These are phyloP conservation scores for Spodoptera picta DNA, from an alignment of 2,888 invertebrate species.

Conservation along the genomic window DNA sequence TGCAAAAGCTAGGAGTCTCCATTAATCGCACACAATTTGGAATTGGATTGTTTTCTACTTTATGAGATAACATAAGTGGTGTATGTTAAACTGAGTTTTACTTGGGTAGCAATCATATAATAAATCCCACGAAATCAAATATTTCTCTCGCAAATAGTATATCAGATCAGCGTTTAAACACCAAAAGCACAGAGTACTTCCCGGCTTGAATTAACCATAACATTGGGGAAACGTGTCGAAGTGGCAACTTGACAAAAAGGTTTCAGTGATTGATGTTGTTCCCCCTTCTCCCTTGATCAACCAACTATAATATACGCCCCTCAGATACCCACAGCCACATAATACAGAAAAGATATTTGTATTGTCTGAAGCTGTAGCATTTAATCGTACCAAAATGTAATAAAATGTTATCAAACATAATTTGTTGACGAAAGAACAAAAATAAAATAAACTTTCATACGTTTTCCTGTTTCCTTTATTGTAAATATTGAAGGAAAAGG, in stretches of 20 bases:
- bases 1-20: background rate
- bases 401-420: constrained; percentile 21
- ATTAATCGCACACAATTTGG: too few species aligned
- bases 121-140: constrained; percentile 1
- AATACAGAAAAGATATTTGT: constrained; percentile 24
- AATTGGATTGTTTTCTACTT: background rate
- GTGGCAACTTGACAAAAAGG: constrained; percentile 76
- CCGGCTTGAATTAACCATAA: constrained; percentile 69
- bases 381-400: constrained; percentile 27
- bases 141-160: constrained; percentile 28
- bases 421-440: constrained; percentile 21
- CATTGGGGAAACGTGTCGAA: constrained; percentile 70
- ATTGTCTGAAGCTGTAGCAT: constrained; percentile 1
- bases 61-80: background rate
- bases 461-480: constrained; percentile 16
- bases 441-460: constrained; percentile 10
- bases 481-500: constrained; percentile 19
- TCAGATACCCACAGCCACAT: constrained; percentile 16
- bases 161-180: constrained; percentile 36
- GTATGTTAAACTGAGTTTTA: background rate
- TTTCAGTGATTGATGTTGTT: constrained; percentile 72
- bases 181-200: constrained; percentile 37
- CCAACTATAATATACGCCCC: constrained; percentile 44
- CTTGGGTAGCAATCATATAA: background rate
- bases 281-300: constrained; percentile 34